Conservation (phyloP, 2,797 vertebrate genomes). For the Sphenopsis melanotis region DNA sequence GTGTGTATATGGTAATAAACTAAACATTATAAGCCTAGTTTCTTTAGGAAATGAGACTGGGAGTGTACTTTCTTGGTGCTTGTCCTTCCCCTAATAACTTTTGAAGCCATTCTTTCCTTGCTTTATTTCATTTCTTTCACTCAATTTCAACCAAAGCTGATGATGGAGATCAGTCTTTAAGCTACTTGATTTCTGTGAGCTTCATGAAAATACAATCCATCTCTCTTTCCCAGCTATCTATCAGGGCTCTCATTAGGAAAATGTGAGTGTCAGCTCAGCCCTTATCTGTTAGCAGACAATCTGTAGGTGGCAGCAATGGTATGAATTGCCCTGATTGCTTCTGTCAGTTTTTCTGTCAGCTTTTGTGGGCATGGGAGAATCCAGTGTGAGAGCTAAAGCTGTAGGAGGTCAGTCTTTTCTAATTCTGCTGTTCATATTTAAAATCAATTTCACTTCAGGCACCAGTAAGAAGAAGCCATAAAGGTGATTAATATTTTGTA, state of each 20-base stretch:
- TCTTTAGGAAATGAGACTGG: not conserved
- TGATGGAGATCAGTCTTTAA: not conserved
- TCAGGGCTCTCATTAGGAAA: not conserved
- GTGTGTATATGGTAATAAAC: not conserved
- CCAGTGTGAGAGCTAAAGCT: not conserved
- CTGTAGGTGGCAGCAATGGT: slow-evolving; percentile 51
- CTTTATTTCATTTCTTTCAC: not conserved
- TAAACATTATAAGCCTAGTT: not conserved
- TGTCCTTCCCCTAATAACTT: not conserved
- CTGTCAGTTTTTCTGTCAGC: not conserved
- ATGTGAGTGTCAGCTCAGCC: not conserved
- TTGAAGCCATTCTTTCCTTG: not conserved
- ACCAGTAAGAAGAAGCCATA: not conserved
- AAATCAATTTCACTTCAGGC: not conserved
- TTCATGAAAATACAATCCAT: not conserved
- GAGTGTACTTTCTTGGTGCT: not conserved
- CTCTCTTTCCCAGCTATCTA: not conserved
- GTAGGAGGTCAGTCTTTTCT: not conserved
- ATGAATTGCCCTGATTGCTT: not conserved
- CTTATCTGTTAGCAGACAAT: not conserved
- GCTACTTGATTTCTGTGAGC: not conserved
- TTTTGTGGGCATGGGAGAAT: not conserved
- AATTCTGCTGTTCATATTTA: not conserved
- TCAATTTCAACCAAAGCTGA: not conserved
- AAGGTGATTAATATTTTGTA: slow-evolving; percentile 53